These are phyloP conservation scores for Opisthocomus hoazin DNA, from an alignment of 2,113 vertebrate genomes.

Conservation along the genomic window DNA sequence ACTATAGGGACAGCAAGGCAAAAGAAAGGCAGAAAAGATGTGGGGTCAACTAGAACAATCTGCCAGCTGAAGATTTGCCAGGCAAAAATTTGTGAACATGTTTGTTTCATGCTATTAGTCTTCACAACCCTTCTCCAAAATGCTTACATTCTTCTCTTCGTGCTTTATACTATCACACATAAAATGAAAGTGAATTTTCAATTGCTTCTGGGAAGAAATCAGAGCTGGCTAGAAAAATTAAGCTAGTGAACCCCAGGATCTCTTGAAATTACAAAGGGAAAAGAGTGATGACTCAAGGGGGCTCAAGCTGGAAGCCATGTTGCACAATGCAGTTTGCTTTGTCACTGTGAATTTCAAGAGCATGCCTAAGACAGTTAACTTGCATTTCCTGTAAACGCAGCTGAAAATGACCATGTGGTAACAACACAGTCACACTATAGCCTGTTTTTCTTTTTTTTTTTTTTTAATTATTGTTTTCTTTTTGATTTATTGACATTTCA, in stretches of 20 bases:
- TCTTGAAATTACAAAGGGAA: slow-evolving; percentile 43
- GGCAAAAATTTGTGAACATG: background rate
- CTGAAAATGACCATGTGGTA: slow-evolving; percentile 30
- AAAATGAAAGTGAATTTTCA: slow-evolving; percentile 17
- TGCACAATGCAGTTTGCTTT: slow-evolving; percentile 44
- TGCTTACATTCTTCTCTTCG: slow-evolving; percentile 16
- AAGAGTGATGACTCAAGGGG: slow-evolving; percentile 58
- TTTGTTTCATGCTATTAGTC: background rate
- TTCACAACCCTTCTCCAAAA: background rate
- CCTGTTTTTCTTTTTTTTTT: background rate
- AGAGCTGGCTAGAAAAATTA: slow-evolving; percentile 70
- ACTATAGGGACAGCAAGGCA: background rate
- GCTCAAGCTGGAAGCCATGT: slow-evolving; percentile 72
- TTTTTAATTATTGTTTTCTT: background rate
- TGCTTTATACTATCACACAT: slow-evolving; percentile 10
- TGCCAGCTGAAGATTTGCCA: slow-evolving; percentile 61
- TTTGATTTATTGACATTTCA: background rate
- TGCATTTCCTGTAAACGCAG: background rate
- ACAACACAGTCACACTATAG: slow-evolving; percentile 10
- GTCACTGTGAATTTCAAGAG: slow-evolving; percentile 25
- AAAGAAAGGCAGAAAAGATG: slow-evolving; percentile 30
- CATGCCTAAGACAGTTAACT: slow-evolving; percentile 4
- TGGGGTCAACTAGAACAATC: slow-evolving; percentile 67
- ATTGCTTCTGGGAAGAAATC: slow-evolving; percentile 11
- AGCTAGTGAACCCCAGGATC: slow-evolving; percentile 67